Evolutionary conservation across 2,797 vertebrate genomes (phyloP).

Genomic region (Catamblyrhynchus diadema): DNA sequence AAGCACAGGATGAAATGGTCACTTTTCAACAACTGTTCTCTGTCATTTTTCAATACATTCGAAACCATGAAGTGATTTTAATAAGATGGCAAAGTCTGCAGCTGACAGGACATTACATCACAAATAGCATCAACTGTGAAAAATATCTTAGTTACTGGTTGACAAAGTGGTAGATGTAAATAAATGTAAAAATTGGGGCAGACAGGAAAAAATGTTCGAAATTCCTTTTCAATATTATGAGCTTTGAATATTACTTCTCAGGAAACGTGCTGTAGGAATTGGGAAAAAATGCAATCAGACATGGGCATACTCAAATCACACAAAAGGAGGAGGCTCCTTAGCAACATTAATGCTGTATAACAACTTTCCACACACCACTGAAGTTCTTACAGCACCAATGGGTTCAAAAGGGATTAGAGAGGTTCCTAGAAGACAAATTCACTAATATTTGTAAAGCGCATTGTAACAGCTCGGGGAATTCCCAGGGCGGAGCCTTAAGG

Average conservation of each 20-base stretch:
- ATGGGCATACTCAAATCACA: background rate
- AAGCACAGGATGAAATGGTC: background rate
- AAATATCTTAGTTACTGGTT: background rate
- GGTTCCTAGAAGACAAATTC: background rate
- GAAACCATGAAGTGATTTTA: background rate
- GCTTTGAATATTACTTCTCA: background rate
- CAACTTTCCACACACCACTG: background rate
- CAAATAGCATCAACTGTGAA: background rate
- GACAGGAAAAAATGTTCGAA: background rate
- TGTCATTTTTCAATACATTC: background rate
- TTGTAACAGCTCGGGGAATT: background rate
- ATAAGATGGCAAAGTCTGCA: background rate
- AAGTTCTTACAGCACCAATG: background rate
- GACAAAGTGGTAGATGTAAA: background rate
- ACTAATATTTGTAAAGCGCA: background rate
- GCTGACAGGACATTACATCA: background rate
- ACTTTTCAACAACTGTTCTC: background rate
- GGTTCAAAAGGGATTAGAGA: background rate
- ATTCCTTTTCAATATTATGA: background rate
- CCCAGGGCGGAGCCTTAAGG: background rate
- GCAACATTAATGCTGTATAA: accelerated
- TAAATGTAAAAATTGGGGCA: background rate
- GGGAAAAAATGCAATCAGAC: background rate
- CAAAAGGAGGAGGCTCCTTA: background rate
- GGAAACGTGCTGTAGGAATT: background rate